Evolutionary conservation across 2,888 invertebrate species (phyloP), one percentile per base, ranked within the genome.

Genomic region (Congeria kusceri): DNA sequence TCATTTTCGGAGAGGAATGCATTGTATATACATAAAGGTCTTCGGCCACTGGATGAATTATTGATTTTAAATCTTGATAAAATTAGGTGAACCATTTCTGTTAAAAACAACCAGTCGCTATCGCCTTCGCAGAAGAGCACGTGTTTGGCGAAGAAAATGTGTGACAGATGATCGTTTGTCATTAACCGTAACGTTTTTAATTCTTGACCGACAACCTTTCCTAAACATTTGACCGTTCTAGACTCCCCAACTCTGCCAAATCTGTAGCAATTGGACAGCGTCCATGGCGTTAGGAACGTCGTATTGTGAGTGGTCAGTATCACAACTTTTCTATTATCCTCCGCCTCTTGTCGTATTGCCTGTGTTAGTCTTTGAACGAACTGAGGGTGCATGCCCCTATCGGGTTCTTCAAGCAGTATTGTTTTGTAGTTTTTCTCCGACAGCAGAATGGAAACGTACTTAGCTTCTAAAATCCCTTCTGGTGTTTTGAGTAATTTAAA

Each of bases 291-390:
- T 4, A 79, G 56, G 15, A 79, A 47, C 18, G 47, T 27, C 20
- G 61, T 66, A 39, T 63, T 69, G 18, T 79, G 78, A 11, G 78
- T 70, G 13, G 65, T 49, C 7, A 79, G 47, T 23, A 79, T 32
- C 4, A 79, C 58, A 15, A 49, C 39, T 74, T 74, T 79, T 0
- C n/a, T 23, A 7, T 32, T 56, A 32, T 53, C 59, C 39, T 39
- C n/a, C n/a, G n/a, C n/a, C n/a, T n/a, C n/a, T n/a, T n/a, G n/a
- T n/a, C n/a, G n/a, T n/a, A n/a, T n/a, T n/a, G n/a, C n/a, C n/a
- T n/a, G n/a, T n/a, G n/a, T n/a, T n/a, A n/a, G n/a, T n/a, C n/a
- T n/a, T n/a, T n/a, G n/a, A n/a, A n/a, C n/a, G n/a, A n/a, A n/a
- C n/a, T n/a, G n/a, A n/a, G n/a, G n/a, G n/a, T n/a, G n/a, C n/a